phyloP scores from a whole-genome alignment of 2,797 vertebrate species.

The Kryptolebias ocellatus region DNA sequence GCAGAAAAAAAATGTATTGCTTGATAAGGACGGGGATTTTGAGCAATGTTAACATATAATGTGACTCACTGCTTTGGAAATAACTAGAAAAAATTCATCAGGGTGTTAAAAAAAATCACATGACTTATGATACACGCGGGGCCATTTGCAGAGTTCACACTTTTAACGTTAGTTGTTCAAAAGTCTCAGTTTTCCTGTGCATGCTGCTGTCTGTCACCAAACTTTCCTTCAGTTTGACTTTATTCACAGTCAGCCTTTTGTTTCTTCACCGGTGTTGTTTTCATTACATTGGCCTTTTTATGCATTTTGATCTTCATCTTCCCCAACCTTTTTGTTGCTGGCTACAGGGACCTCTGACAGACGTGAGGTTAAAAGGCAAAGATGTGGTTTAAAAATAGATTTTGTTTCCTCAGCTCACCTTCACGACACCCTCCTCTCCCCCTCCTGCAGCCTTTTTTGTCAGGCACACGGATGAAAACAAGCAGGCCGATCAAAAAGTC shows the following conservation, averaged over 20 bases:
- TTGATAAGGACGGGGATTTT: too few relatives aligned
- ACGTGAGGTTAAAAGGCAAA: slow-evolving; percentile 32
- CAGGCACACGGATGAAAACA: slow-evolving; percentile 69
- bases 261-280: too few relatives aligned
- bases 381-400: not conserved
- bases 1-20: too few relatives aligned
- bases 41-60: not conserved
- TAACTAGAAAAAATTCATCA: not conserved
- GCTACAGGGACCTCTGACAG: not conserved
- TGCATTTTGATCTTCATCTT: not conserved
- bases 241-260: too few relatives aligned
- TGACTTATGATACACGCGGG: not conserved
- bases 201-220: too few relatives aligned
- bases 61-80: too few relatives aligned
- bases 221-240: too few relatives aligned
- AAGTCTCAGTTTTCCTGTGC: too few relatives aligned
- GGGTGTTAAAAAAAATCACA: not conserved
- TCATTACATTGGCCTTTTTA: too few relatives aligned
- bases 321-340: slow-evolving; percentile 13
- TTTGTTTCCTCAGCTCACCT: slow-evolving; percentile 32
- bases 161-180: too few relatives aligned
- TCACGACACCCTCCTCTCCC: slow-evolving; percentile 19
- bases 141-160: not conserved
- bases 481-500: slow-evolving; percentile 73
- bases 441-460: slow-evolving; percentile 29